These are phyloP conservation scores for Caloenas nicobarica DNA, from an alignment of 2,113 vertebrate genomes.

Conservation along the genomic window DNA sequence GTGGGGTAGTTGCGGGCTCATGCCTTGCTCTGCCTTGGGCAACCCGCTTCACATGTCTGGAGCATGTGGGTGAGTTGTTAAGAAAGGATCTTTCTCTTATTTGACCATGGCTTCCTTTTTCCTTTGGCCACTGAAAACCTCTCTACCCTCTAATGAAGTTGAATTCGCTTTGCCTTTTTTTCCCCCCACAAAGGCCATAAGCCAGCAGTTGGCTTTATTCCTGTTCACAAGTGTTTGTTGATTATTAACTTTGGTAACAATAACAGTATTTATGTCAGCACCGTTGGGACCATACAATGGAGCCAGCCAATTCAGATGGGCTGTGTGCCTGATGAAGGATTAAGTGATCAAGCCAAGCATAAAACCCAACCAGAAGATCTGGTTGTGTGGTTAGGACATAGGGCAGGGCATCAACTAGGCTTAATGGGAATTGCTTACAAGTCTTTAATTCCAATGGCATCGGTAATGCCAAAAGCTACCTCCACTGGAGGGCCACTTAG, in stretches of 20 bases:
- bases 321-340: background rate
- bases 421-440: background rate
- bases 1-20: background rate
- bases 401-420: background rate
- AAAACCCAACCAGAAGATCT: background rate
- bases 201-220: background rate
- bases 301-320: background rate
- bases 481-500: background rate
- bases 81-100: background rate
- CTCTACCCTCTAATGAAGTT: background rate
- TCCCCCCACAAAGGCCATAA: background rate
- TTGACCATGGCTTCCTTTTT: background rate
- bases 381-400: background rate
- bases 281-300: background rate
- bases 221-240: background rate
- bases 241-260: slow-evolving; percentile 1
- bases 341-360: background rate
- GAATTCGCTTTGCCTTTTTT: background rate
- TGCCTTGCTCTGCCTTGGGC: background rate
- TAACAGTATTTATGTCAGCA: background rate
- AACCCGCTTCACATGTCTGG: background rate
- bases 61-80: background rate
- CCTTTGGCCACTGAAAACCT: background rate
- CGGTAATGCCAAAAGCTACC: background rate
- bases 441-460: background rate